phyloP scores from a whole-genome alignment of 35 echinoderm and acorn worm species.

The Heliocidaris tuberculata region DNA sequence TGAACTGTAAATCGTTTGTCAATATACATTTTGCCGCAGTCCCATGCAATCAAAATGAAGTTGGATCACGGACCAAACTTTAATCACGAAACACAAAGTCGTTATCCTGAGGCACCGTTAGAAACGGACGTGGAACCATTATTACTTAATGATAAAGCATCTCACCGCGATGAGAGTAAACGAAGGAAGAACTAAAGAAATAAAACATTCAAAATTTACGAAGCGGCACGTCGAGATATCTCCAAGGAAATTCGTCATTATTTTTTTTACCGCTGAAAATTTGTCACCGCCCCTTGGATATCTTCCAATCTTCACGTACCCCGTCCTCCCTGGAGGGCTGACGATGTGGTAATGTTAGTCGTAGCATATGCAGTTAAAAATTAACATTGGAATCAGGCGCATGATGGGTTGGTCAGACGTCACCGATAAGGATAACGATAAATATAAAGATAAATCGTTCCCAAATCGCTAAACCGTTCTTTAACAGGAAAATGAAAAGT shows the following conservation, averaged over 20 bases:
- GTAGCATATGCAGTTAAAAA: not conserved
- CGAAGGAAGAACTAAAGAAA: not conserved
- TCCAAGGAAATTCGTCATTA: not conserved
- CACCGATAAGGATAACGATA: no score
- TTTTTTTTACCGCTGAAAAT: not conserved
- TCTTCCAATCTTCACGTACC: not conserved
- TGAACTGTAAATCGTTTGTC: not conserved
- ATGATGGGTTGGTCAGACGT: not conserved
- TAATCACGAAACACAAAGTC: not conserved
- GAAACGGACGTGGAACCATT: not conserved
- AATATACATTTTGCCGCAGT: not conserved
- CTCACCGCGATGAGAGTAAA: not conserved
- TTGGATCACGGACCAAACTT: not conserved
- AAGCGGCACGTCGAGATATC: not conserved
- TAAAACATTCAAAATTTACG: not conserved
- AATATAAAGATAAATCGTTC: no score
- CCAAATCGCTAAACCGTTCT: no score
- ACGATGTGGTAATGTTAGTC: not conserved
- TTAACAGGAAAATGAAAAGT: no score
- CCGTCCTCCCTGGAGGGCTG: not conserved
- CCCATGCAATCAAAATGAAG: not conserved
- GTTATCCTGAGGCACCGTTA: not conserved
- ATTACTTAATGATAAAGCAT: slow-evolving; percentile 6
- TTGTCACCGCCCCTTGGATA: not conserved
- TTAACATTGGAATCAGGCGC: not conserved